Conservation (phyloP, 2,888 invertebrate species). For the Drosophila infuscata region DNA sequence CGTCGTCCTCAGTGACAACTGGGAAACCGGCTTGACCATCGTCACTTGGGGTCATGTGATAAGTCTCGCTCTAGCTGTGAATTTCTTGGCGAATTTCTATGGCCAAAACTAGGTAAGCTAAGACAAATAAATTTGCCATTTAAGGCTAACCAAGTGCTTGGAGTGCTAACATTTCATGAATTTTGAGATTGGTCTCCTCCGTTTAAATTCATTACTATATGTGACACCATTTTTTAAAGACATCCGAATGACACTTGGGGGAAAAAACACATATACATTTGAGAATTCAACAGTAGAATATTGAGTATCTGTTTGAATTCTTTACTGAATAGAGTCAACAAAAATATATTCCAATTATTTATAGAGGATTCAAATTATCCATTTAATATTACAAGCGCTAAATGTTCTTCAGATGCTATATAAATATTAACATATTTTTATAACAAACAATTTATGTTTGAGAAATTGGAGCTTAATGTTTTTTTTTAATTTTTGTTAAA, state of each 20-base stretch:
- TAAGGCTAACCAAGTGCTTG: not conserved
- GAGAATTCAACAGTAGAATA: not conserved
- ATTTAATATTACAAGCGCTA: not conserved
- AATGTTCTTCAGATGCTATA: not conserved
- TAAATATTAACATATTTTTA: not conserved
- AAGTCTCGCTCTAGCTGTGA: slow-evolving; percentile 28
- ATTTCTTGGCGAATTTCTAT: slow-evolving; percentile 17
- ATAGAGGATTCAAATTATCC: not conserved
- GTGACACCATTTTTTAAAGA: not conserved
- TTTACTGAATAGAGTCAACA: not conserved
- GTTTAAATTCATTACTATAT: not conserved
- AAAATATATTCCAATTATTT: not conserved
- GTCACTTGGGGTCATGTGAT: slow-evolving; percentile 56
- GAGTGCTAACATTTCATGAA: not conserved
- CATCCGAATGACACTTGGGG: not conserved
- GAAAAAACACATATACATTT: not conserved
- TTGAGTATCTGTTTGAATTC: not conserved
- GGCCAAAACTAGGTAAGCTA: slow-evolving; percentile 2
- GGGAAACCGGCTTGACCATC: slow-evolving; percentile 68
- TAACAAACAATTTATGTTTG: not conserved
- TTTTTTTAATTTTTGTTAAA: not conserved
- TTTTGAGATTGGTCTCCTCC: not conserved
- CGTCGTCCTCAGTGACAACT: slow-evolving; percentile 39
- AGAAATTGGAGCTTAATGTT: not conserved
- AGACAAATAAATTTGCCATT: not conserved